Base-by-base conservation (phyloP, 1,140 invertebrate genomes). In the Drosophila sechellia region DNA sequence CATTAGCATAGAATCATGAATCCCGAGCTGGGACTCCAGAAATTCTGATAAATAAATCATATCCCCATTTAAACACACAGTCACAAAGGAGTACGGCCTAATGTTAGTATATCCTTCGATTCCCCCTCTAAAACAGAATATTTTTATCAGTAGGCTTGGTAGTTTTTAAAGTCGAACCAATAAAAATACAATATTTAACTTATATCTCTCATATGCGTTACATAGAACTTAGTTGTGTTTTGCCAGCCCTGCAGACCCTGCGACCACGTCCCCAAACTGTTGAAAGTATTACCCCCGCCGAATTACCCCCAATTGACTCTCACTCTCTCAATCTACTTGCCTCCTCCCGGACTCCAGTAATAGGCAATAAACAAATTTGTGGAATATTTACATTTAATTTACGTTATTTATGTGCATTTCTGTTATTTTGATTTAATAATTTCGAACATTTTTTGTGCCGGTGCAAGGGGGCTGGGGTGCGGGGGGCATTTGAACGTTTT, bases 161-260 rank as follows among this genome's bases (percentile, higher is more conserved):
- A 75, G 72, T 56, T 81, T 80, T 63, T 68, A 66, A 81, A 78
- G 78, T 68, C 66, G 79, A 75, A 69, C 22, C 50, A 60, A 81
- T 75, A 79, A 77, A 59, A 39, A 39, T 13, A 39, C 3, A 73
- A 66, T 49, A 73, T 54, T 72, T 58, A 66, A 53, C 52, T 22
- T 37, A 66, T 70, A 52, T 40, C 17, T 48, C 20, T 53, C 59
- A 52, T 68, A 65, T 64, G 25, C 11, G 43, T 39, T 45, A 45
- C 11, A 46, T 78, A 83, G 79, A 76, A 83, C 50, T 63, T 86
- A 86, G 81, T 76, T 86, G 60, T 83, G 81, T 86, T 87, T 83
- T 60, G 80, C 80, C 71, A 86, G 83, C 42, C 72, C 81, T 72
- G 63, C 46, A 39, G 71, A 60, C 57, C 56, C 65, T 60, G 35